Base-by-base conservation (phyloP, 2,113 vertebrate species). In the Neogobius melanostomus region DNA sequence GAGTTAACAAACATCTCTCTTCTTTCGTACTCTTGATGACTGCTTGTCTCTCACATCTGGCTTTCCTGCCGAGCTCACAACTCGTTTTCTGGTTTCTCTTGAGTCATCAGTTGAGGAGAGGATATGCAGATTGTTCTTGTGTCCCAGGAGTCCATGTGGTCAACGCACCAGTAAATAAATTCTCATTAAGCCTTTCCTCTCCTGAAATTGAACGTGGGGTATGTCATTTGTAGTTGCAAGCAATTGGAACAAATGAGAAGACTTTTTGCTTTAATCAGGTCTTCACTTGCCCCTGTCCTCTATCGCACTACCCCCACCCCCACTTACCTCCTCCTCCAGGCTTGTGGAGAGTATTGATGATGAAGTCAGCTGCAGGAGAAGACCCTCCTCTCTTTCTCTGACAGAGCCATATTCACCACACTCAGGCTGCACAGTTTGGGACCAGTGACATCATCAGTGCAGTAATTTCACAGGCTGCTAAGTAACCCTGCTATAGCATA, bases 171-270 rank as follows among this genome's bases (percentile, higher is more conserved):
- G 64, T 74, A 71, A 77, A 90, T 92, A 87, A 70, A 91, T 93
- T 88, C 82, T 91, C 82, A 91, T 91, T 90, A 90, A 69, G 77
- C 52, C 75, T 69, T 76, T 74, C 46, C 64, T 82, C 72, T 75
- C 80, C 65, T 80, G 65, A 72, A 89, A 85, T 45, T 83, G 71
- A 82, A 79, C 80, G 87, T 76, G 56, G 71, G 77, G 83, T 88
- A 80, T 85, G 71, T 46, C 78, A 76, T 89, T 89, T 85, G 83
- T 83, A 79, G 82, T 87, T 76, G 49, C 68, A 71, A 74, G 82
- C 87, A 90, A 89, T 81, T 91, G 77, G 75, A 89, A 90, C 84
- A 89, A 91, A 91, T 84, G 80, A 82, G 68, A 75, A 76, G 66
- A 70, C 66, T 75, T 64, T 56, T 43, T 68, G 64, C 16, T 67